Base-by-base conservation (phyloP, 2,797 vertebrate genomes). In the Eptatretus atami region DNA sequence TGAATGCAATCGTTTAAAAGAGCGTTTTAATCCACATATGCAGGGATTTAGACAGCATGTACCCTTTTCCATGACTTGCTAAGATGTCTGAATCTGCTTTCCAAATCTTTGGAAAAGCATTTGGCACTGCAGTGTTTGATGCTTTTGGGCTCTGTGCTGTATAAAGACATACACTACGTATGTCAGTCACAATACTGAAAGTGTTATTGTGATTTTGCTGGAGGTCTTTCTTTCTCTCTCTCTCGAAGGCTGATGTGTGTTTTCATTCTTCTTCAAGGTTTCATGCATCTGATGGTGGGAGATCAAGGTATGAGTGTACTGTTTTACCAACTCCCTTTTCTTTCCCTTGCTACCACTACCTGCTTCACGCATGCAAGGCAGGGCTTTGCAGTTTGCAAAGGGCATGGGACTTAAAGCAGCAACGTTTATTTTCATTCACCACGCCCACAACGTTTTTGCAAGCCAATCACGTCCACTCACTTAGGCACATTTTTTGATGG, bases 281-380 rank as follows among this genome's bases (percentile, higher is more conserved):
- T 96, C 72, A 82, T 85, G 71, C 84, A 95, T 73, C 79, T 98
- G 79, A 84, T 90, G 82, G 85, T 95, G 82, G 72, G 80, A 74
- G 86, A 92, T 75, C 90, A 90, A 96, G 90, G 90, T 96, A 92
- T 75, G 80, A 61, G 57, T 61, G 57, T 61, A 61, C 57, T 61
- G 57, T 61, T 61, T 61, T 61, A 61, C 12, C 57, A 25, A n/a
- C 25, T 61, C n/a, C 25, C 25, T n/a, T 25, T 61, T 12, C 31
- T 61, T 3, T 25, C 57, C 57, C 57, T n/a, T 25, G n/a, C 25
- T 25, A 12, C 57, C 57, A 61, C 31, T 44, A 44, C 31, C 31
- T 61, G 57, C 57, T n/a, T 61, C 57, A 61, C 12, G 57, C 57
- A 61, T 61, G 57, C 57, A 61, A 61, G 31, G 31, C 31, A 44